Evolutionary conservation across 2,113 vertebrate species (phyloP).

Genomic region (Megalops atlanticus): DNA sequence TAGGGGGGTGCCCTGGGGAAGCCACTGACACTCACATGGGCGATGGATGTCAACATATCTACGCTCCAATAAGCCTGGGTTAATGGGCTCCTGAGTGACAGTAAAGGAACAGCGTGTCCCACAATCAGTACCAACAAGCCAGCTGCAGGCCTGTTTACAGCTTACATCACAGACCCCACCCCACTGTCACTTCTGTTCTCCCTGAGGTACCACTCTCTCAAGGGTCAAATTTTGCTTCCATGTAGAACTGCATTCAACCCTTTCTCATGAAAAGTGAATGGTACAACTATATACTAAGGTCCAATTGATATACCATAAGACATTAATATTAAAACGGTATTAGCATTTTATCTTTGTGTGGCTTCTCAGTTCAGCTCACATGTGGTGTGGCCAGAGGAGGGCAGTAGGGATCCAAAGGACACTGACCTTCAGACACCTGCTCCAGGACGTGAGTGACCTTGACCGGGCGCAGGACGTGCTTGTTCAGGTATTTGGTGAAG

Average conservation of each 20-base stretch:
- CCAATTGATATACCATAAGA: too few species aligned
- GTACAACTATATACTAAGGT: too few species aligned
- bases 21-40: background rate
- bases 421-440: slow-evolving; percentile 81
- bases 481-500: slow-evolving; percentile 87
- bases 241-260: too few species aligned
- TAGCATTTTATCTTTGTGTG: background rate
- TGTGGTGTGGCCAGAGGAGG: background rate
- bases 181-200: background rate
- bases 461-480: slow-evolving; percentile 74
- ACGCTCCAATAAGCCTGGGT: slow-evolving; percentile 46
- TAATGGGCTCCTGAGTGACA: slow-evolving; percentile 32
- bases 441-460: slow-evolving; percentile 84
- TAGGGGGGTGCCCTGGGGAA: too few species aligned
- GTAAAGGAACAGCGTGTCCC: slow-evolving; percentile 52
- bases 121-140: background rate
- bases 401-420: background rate
- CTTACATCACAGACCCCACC: background rate
- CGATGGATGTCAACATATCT: slow-evolving; percentile 36
- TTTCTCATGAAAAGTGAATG: too few species aligned
- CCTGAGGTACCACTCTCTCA: too few species aligned
- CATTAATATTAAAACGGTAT: background rate
- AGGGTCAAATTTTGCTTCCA: too few species aligned
- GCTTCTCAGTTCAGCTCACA: background rate
- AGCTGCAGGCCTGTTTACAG: background rate